Evolutionary conservation across 1,140 invertebrate genomes (phyloP), one percentile per base, ranked within the genome.

Genomic region (Elymnias hypermnestra): DNA sequence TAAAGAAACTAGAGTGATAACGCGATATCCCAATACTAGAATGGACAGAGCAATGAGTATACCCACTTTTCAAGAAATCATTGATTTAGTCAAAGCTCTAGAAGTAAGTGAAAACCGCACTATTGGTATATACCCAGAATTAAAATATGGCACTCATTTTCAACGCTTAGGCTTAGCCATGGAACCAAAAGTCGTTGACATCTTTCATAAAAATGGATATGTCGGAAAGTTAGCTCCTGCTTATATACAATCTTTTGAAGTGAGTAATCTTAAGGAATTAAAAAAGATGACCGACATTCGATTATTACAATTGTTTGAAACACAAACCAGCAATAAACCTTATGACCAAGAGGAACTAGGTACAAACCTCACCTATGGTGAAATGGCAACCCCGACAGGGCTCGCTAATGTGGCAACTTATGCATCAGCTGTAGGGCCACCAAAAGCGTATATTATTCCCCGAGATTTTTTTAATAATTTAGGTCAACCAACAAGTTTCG

Each of bases 61-160:
- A 10, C 63, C 72, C 9, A 78, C 76, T 4, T 72, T 84, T 7
- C 72, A 81, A 59, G 81, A 84, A 58, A 74, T 84, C 7, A 79
- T 84, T 35, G 70, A 83, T 51, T 40, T 84, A 31, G 71, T 67
- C 0, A 79, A 75, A 56, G 56, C 66, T 7, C 45, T 84, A 39
- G 57, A 84, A 63, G 51, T 55, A 3, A 76, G 73, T 46, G 63
- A 75, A 52, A 61, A 69, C 33, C 58, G 77, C 6, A 53, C 53
- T n/a, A 84, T 84, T 17, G 81, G 81, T n/a, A 66, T 84, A 41
- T 84, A 79, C 39, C 77, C 81, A 17, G 81, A 84, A 62, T 58
- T 84, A 5, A 84, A 84, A 46, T 69, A 76, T 29, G 64, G 66
- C 9, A 68, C 60, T 1, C 64, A 84, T 52, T 84, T 84, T 39